Base-by-base conservation (phyloP, 2,888 invertebrate genomes). In the Tuberolachnus salignus region DNA sequence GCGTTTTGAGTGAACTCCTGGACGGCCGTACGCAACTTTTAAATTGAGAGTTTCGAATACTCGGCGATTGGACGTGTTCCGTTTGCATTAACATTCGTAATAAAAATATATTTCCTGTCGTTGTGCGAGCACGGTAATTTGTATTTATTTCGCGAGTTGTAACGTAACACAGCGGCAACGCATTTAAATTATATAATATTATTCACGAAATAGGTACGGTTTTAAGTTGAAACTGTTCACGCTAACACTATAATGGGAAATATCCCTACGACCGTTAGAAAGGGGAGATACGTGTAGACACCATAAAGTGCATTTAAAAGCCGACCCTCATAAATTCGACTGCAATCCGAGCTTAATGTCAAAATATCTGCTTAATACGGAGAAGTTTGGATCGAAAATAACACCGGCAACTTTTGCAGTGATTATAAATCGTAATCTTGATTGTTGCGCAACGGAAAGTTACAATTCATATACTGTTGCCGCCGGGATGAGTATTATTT, bases 221-320 rank as follows among this genome's bases (percentile, higher is more conserved):
- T 51, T 34, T 10, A 19, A 19, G 59, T 26, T 21, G 34, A n/a
- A n/a, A 69, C 13, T 19, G 19, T 72, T 51, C 16, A 4, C 2
- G 6, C 34, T 34, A 34, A 34, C 16, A 13, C 61, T 53, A n/a
- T 51, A 59, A 72, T 14, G n/a, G 19, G 49, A 59, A 59, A 61
- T 10, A 51, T 34, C 9, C 34, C 21, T 34, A 21, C 49, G 34
- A 51, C 34, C 9, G 26, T 49, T 34, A 34, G 14, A 49, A 34
- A 61, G 49, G 61, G 61, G 34, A 34, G 34, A 34, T 23, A n/a
- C 26, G 9, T 34, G 6, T 34, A 19, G 26, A 19, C 19, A 34
- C 23, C 51, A 19, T 51, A 61, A 61, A 61, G 49, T 72, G 72
- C 51, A 72, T 61, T 61, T 61, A 63, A 72, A 72, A 34, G 26